Evolutionary conservation across 2,113 vertebrate genomes (phyloP).

Genomic region (Heterotilapia buettikoferi): DNA sequence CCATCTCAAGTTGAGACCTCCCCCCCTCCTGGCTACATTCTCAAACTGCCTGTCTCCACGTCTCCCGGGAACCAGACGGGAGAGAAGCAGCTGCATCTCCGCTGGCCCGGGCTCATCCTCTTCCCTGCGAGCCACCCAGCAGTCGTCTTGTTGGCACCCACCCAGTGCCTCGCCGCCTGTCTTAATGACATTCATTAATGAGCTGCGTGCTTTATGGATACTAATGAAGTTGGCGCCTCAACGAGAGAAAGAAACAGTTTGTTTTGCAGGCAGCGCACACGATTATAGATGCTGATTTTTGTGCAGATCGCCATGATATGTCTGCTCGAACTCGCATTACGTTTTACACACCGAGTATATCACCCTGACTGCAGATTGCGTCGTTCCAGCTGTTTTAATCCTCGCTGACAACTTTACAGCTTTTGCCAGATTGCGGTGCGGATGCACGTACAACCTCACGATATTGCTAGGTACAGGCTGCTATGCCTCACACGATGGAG

Average conservation of each 20-base stretch:
- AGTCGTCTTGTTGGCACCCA: slow-evolving; percentile 35
- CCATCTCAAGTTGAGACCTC: neutral
- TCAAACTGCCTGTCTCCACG: neutral
- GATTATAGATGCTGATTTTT: neutral
- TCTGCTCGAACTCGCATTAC: neutral
- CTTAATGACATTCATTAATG: slow-evolving; percentile 48
- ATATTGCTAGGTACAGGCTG: neutral
- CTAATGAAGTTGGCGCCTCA: slow-evolving; percentile 24
- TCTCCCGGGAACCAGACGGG: neutral
- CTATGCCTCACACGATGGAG: neutral
- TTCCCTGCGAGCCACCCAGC: slow-evolving; percentile 1
- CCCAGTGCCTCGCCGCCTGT: slow-evolving; percentile 27
- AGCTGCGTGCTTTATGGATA: slow-evolving; percentile 15
- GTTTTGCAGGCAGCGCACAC: neutral
- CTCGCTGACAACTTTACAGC: neutral
- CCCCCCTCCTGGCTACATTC: neutral
- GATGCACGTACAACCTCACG: neutral
- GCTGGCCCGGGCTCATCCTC: neutral
- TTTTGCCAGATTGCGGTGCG: neutral
- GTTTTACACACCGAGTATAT: neutral
- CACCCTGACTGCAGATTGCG: neutral
- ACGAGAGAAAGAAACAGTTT: neutral
- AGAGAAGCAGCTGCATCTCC: slow-evolving; percentile 24
- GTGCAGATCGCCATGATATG: neutral
- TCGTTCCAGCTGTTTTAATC: neutral